These are phyloP conservation scores for Hylaea fasciaria DNA, from an alignment of 2,888 invertebrate species.

Conservation along the genomic window DNA sequence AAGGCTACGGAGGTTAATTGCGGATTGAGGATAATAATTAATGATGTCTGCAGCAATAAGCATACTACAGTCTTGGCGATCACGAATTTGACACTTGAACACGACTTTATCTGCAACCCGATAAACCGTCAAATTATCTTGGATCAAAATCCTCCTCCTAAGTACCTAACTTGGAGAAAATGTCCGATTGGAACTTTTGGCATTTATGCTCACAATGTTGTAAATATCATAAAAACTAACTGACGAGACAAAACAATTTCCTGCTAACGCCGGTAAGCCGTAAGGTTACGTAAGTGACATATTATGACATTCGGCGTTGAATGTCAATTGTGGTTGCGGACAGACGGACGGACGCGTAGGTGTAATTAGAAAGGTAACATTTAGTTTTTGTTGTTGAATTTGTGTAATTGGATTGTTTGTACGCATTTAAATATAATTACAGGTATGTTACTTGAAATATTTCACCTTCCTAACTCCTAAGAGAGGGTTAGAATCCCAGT, in stretches of 20 bases:
- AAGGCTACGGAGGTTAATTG: too few species aligned
- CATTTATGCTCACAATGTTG: background rate
- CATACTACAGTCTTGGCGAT: too few species aligned
- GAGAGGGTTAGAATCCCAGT: too few species aligned
- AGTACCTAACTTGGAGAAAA: too few species aligned
- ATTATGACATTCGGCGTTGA: constrained; percentile 37
- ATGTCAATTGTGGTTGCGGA: constrained; percentile 36
- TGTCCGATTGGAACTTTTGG: background rate
- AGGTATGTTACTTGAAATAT: background rate
- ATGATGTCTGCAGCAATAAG: too few species aligned
- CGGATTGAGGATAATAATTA: too few species aligned
- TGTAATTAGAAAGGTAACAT: constrained; percentile 44
- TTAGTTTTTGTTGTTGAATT: constrained; percentile 9
- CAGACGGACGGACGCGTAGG: constrained; percentile 23
- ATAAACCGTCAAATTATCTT: too few species aligned
- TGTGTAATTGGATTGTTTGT: constrained; percentile 7
- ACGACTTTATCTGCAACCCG: background rate
- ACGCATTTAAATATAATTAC: background rate
- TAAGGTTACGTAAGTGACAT: constrained; percentile 37
- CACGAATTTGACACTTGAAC: too few species aligned
- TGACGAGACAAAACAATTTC: constrained; percentile 1
- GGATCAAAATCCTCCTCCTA: too few species aligned
- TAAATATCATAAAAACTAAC: background rate
- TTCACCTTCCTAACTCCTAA: too few species aligned
- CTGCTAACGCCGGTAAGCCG: constrained; percentile 14